A percentile compares a stretch with the other conserved stretches of the same genome.
Conservation (phyloP, 2,113 vertebrate species). For the Oplegnathus fasciatus region DNA sequence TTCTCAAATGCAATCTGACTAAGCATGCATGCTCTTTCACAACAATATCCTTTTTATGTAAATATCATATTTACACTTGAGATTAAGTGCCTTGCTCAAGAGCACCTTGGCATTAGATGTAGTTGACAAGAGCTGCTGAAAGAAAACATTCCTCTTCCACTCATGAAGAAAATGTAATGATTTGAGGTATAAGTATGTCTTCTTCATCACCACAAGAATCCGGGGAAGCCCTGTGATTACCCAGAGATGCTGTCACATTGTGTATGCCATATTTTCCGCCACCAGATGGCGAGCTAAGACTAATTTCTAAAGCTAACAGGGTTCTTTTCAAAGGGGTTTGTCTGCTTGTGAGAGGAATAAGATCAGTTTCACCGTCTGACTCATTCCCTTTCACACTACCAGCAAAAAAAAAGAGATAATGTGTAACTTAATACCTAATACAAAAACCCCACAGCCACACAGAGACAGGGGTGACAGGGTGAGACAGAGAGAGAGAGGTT, state of each 20-base stretch:
- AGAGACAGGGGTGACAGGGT: not conserved
- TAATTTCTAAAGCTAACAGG: not conserved
- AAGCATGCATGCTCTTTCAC: not conserved
- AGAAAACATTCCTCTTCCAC: not conserved
- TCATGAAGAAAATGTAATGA: not conserved
- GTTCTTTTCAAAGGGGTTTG: too few species aligned
- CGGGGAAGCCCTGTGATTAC: slow-evolving; percentile 1
- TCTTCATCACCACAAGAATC: not conserved
- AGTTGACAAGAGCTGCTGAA: not conserved
- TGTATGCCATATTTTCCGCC: not conserved
- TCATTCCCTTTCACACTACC: slow-evolving; percentile 24
- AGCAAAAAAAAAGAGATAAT: slow-evolving; percentile 2
- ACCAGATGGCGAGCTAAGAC: slow-evolving; percentile 67
- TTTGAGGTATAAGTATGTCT: not conserved
- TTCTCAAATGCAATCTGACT: not conserved
- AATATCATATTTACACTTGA: not conserved
- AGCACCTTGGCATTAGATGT: not conserved
- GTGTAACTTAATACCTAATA: slow-evolving; percentile 26
- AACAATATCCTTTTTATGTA: not conserved
- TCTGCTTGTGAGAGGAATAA: not conserved
- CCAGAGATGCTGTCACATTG: not conserved
- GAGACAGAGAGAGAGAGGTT: slow-evolving; percentile 5
- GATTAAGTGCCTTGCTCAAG: not conserved
- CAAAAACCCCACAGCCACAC: not conserved
- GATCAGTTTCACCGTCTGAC: slow-evolving; percentile 30